Base-by-base conservation (phyloP, 2,113 vertebrate genomes). In the Menidia beryllina region DNA sequence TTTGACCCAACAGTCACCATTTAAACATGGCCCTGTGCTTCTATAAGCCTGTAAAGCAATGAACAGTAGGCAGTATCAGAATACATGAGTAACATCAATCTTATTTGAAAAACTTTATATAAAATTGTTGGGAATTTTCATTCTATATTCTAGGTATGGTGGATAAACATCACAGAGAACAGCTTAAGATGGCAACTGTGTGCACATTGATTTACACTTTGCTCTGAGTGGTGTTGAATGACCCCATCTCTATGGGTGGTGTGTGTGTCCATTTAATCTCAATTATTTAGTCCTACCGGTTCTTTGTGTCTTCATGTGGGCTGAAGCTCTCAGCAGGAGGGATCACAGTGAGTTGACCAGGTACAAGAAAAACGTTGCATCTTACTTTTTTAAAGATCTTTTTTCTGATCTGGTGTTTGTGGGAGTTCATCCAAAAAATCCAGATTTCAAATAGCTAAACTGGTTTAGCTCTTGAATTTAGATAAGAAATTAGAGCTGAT, bases 281-380 rank as follows among this genome's bases (percentile, higher is more conserved):
- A 93, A 92, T 93, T 86, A 93, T 93, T 92, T 57, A 93, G 8
- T 24, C 79, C 50, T 47, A 45, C 65, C 66, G 72, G 75, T 56
- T 54, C 77, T 72, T 63, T 65, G 72, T 67, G n/a, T 55, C 41
- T 54, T 57, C 76, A 76, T 61, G 53, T 59, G 39, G 38, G 49
- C 43, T 63, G 41, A 58, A 15, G 49, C 61, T 64, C 69, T 62
- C 70, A 75, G 73, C 64, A 45, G 72, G 69, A 71, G 50, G 54
- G n/a, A 45, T 48, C 39, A 43, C 48, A 47, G 48, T 12, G 34
- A 53, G 11, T 9, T 24, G 25, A 69, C 48, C 17, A 27, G 20
- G 17, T 60, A 45, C 25, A 43, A 45, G 55, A 23, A 19, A 41
- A 68, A 47, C n/a, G 20, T 15, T 41, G 41, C 14, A 7, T 24